phyloP scores from a whole-genome alignment of 2,888 invertebrate genomes.

The Punctoribates punctum region DNA sequence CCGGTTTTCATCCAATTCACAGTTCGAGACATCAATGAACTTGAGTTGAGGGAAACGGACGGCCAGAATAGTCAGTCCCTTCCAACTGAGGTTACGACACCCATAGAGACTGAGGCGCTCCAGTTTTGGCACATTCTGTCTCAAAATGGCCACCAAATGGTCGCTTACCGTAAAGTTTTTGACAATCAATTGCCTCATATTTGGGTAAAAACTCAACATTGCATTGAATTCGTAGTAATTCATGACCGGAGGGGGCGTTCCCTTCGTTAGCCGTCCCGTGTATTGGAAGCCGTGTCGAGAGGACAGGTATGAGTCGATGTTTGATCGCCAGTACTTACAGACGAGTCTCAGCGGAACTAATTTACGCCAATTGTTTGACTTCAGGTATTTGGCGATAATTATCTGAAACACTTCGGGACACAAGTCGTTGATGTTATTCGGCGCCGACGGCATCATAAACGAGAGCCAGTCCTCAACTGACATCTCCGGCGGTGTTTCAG shows the following conservation, averaged over 20 bases:
- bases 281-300: conserved; percentile 28
- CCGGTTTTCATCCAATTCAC: conserved; percentile 34
- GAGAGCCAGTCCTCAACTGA: neutral
- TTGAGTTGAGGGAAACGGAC: conserved; percentile 10
- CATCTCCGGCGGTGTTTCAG: neutral
- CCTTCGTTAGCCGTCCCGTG: conserved; percentile 23
- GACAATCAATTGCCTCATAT: conserved; percentile 31
- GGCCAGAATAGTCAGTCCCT: conserved; percentile 18
- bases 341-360: conserved; percentile 25
- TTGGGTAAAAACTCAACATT: conserved; percentile 30
- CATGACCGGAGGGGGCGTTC: conserved; percentile 21
- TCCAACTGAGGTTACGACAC: conserved; percentile 27
- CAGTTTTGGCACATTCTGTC: conserved; percentile 18
- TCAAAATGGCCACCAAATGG: conserved; percentile 28
- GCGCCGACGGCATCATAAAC: neutral
- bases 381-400: conserved; percentile 19
- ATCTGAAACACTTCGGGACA: conserved; percentile 32
- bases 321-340: conserved; percentile 19
- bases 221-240: conserved; percentile 30
- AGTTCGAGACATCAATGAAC: conserved; percentile 23
- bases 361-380: conserved; percentile 24
- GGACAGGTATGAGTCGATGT: conserved; percentile 31
- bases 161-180: conserved; percentile 27
- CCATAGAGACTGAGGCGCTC: conserved; percentile 17
- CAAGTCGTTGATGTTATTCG: conserved; percentile 10